Conservation (phyloP, 2,113 vertebrate species). For the Sula dactylatra region DNA sequence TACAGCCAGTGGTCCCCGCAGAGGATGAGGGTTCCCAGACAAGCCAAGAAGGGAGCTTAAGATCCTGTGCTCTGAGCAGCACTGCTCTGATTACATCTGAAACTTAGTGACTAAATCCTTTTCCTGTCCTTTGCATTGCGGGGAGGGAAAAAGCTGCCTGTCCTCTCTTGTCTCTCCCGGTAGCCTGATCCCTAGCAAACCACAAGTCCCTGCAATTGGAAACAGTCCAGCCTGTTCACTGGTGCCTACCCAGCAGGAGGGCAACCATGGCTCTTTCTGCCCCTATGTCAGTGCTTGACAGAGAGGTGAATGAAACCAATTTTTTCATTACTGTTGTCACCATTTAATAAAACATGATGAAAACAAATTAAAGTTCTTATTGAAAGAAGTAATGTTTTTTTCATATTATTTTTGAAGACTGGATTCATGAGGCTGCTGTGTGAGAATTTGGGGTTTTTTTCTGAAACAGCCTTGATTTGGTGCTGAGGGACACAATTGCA, state of each 20-base stretch:
- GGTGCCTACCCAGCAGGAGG: neutral
- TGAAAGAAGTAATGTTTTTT: neutral
- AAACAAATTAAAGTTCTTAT: neutral
- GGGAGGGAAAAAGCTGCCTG: neutral
- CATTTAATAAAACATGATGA: neutral
- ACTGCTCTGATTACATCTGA: neutral
- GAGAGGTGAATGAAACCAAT: neutral
- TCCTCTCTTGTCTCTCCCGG: neutral
- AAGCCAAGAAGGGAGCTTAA: neutral
- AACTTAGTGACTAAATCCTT: neutral
- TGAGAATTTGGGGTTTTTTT: neutral
- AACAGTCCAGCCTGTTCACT: neutral
- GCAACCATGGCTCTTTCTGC: neutral
- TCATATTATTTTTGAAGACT: neutral
- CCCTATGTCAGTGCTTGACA: neutral
- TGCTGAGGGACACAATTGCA: neutral
- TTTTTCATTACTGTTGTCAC: neutral
- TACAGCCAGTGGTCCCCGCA: neutral
- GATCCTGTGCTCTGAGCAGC: neutral
- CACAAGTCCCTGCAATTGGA: neutral
- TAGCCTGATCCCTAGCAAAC: neutral
- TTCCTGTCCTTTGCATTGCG: neutral
- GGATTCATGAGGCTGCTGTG: neutral
- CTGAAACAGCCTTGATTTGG: neutral
- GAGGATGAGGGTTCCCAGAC: neutral